A percentile compares a stretch with the other conserved stretches of the same genome.
Conservation (phyloP, 2,888 invertebrate species). For the Marronus borbonicus region DNA sequence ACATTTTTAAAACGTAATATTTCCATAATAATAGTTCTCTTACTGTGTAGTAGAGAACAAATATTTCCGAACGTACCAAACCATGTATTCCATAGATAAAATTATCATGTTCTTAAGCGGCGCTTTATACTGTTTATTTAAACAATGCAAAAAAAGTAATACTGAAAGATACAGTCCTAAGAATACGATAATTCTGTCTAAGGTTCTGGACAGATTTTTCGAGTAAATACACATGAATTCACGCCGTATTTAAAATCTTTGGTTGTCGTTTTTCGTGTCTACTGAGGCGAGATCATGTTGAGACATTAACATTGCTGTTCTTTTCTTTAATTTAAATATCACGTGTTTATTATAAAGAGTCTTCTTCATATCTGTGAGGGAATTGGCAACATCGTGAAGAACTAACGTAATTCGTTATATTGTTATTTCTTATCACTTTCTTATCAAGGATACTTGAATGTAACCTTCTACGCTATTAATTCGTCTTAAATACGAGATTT, state of each 20-base stretch:
- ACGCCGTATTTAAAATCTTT: background rate
- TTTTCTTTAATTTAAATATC: background rate
- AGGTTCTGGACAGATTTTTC: background rate
- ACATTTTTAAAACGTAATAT: background rate
- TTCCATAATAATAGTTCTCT: too few species aligned
- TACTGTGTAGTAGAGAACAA: too few species aligned
- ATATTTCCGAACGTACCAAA: too few species aligned
- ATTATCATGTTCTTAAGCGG: background rate
- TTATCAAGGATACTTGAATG: background rate
- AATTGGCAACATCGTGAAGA: background rate
- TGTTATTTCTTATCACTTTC: slow-evolving; percentile 10
- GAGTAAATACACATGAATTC: background rate
- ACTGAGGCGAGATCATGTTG: background rate
- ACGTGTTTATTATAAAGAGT: background rate
- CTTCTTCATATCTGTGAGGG: background rate
- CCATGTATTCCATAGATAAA: background rate
- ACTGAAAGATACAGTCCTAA: background rate
- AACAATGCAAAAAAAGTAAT: background rate
- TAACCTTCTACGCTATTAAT: background rate
- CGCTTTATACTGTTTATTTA: background rate
- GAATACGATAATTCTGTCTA: background rate
- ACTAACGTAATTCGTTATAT: background rate
- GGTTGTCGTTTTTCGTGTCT: background rate
- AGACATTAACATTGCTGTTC: background rate
- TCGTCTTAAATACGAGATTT: background rate